Evolutionary conservation across 35 echinoderm and acorn worm genomes (phyloP).

Genomic region (Nesometra sesokonis): DNA sequence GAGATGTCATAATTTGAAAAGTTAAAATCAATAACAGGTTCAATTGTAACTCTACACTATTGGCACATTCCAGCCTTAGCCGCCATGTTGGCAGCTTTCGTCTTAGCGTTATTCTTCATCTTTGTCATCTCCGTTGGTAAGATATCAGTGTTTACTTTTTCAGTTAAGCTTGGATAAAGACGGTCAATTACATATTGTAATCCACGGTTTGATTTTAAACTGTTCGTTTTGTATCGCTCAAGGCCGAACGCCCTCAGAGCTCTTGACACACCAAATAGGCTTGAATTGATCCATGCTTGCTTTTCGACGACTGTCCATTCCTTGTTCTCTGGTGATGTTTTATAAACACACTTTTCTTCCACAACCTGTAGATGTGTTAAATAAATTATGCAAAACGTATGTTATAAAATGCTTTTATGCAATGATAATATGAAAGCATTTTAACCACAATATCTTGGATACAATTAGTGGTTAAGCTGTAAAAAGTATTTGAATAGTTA

Average conservation of each 20-base stretch:
- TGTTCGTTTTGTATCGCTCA: conserved; percentile 82
- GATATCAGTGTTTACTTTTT: neutral
- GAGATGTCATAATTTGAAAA: too few species aligned
- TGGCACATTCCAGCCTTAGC: conserved; percentile 2
- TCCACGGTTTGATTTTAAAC: conserved; percentile 52
- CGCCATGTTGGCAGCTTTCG: conserved; percentile 1
- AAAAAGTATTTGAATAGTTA: too few species aligned
- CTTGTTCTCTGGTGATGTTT: conserved; percentile 42
- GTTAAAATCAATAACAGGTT: too few species aligned
- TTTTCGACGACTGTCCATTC: conserved; percentile 57
- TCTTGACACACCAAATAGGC: conserved; percentile 41
- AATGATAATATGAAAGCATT: too few species aligned
- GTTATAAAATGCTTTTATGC: too few species aligned
- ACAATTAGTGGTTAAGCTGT: neutral
- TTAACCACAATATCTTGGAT: neutral
- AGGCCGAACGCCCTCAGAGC: conserved; percentile 59
- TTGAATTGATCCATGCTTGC: conserved; percentile 72
- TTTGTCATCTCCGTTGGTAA: neutral
- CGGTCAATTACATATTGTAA: conserved; percentile 28
- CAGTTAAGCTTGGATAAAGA: neutral
- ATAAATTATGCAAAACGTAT: neutral
- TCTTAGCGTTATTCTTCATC: neutral
- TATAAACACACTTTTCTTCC: conserved; percentile 77
- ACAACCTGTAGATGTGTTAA: conserved; percentile 56
- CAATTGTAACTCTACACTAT: neutral